phyloP scores from a whole-genome alignment of 1,140 invertebrate species.

The Caenorhabditis brenneri region DNA sequence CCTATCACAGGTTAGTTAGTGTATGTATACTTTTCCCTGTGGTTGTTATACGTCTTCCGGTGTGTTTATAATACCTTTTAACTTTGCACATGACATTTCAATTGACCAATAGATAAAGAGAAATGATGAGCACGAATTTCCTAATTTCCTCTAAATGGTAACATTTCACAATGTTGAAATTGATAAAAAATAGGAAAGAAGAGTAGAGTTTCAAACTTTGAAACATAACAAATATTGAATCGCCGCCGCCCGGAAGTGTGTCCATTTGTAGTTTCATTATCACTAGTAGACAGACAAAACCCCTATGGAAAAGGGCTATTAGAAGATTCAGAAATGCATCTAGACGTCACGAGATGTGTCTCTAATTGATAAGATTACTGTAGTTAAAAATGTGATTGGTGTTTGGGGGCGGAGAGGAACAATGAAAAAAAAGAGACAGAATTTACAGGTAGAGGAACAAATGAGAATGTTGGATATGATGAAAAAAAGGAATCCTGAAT shows the following conservation, averaged over 20 bases:
- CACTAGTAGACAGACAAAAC: background rate
- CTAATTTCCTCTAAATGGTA: background rate
- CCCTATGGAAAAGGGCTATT: background rate
- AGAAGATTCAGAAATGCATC: background rate
- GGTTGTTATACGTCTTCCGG: background rate
- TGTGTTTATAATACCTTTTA: background rate
- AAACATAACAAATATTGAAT: background rate
- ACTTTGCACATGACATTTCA: background rate
- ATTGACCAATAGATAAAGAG: background rate
- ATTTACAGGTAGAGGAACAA: slow-evolving; percentile 11
- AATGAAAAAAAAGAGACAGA: background rate
- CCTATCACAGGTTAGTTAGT: slow-evolving; percentile 13
- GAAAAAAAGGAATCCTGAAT: background rate
- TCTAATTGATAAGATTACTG: background rate
- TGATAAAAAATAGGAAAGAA: background rate
- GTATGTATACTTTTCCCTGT: too few species aligned
- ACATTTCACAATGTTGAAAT: background rate
- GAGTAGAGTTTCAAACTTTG: background rate
- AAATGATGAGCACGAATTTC: background rate
- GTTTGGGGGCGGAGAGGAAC: background rate
- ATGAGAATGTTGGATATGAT: slow-evolving; percentile 5
- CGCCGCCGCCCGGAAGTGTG: slow-evolving; percentile 10
- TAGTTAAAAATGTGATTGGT: background rate
- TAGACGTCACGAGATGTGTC: background rate
- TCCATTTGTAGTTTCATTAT: background rate